phyloP scores from a whole-genome alignment of 1,140 invertebrate genomes.

The Phthorimaea operculella region DNA sequence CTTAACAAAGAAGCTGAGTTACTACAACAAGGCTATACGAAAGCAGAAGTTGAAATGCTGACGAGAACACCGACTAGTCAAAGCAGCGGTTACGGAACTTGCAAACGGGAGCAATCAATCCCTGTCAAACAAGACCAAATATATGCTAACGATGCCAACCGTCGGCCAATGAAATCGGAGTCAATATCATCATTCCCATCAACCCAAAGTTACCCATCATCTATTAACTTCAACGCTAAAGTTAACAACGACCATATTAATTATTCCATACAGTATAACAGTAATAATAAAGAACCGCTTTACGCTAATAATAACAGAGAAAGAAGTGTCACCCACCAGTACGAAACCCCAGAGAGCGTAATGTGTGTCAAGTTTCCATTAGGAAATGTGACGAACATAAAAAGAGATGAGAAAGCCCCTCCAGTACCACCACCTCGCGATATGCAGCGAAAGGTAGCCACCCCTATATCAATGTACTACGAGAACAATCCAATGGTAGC shows the following conservation, averaged over 20 bases:
- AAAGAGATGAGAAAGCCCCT: constrained; percentile 62
- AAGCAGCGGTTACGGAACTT: constrained; percentile 63
- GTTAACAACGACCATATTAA: constrained; percentile 67
- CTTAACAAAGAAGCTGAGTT: constrained; percentile 70
- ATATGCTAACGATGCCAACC: constrained; percentile 40
- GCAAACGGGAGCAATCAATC: constrained; percentile 51
- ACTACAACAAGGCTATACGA: constrained; percentile 60
- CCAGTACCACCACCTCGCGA: constrained; percentile 79
- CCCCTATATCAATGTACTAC: constrained; percentile 64
- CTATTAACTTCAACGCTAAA: constrained; percentile 67
- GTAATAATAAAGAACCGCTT: constrained; percentile 45
- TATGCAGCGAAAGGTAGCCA: constrained; percentile 69
- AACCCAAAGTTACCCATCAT: constrained; percentile 63
- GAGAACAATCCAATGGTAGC: constrained; percentile 50
- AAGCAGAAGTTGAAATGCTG: constrained; percentile 64
- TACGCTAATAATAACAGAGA: constrained; percentile 48
- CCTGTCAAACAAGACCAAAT: constrained; percentile 39
- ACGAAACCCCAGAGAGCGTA: constrained; percentile 53
- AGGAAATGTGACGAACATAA: constrained; percentile 55
- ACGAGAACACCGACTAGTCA: constrained; percentile 61
- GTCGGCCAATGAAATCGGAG: constrained; percentile 53
- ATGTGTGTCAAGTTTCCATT: constrained; percentile 66
- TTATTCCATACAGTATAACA: constrained; percentile 61
- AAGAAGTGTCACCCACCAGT: constrained; percentile 42
- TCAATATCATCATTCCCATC: constrained; percentile 65